A percentile compares a stretch with the other conserved stretches of the same genome.
These are phyloP conservation scores for Heliocidaris erythrogramma DNA, from an alignment of 35 echinoderm and acorn worm species.

Conservation along the genomic window DNA sequence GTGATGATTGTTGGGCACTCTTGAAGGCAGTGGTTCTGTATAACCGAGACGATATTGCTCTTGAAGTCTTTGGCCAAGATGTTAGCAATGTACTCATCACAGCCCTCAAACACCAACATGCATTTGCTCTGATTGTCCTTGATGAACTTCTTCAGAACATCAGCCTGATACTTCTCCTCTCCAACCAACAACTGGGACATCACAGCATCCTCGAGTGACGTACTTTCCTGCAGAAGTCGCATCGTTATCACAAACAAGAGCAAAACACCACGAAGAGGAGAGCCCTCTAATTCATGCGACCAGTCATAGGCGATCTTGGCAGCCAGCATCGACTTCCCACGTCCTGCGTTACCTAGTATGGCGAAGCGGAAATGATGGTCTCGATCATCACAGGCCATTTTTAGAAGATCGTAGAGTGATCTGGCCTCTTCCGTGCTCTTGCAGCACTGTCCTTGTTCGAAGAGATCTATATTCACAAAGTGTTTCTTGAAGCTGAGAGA, in stretches of 20 bases:
- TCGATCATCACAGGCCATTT: no score
- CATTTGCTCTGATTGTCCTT: neutral
- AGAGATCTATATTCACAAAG: no score
- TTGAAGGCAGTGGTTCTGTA: neutral
- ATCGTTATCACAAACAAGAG: constrained; percentile 31
- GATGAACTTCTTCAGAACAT: neutral
- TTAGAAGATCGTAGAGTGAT: no score
- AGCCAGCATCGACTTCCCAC: neutral
- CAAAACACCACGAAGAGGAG: neutral
- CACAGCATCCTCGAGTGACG: neutral
- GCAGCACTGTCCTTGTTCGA: no score
- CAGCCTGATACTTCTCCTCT: neutral
- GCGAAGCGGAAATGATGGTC: neutral
- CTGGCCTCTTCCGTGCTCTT: no score
- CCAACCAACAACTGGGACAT: neutral
- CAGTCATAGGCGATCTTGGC: constrained; percentile 21
- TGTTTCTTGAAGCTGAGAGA: neutral
- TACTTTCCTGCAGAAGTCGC: neutral
- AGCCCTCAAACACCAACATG: constrained; percentile 15
- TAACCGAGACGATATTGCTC: neutral
- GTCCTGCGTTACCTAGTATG: neutral
- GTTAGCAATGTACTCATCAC: neutral
- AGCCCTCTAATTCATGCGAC: neutral
- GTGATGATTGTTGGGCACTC: neutral
- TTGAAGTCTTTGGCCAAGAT: neutral